Conservation (phyloP, 2,888 invertebrate species). For the Boloria selene region DNA sequence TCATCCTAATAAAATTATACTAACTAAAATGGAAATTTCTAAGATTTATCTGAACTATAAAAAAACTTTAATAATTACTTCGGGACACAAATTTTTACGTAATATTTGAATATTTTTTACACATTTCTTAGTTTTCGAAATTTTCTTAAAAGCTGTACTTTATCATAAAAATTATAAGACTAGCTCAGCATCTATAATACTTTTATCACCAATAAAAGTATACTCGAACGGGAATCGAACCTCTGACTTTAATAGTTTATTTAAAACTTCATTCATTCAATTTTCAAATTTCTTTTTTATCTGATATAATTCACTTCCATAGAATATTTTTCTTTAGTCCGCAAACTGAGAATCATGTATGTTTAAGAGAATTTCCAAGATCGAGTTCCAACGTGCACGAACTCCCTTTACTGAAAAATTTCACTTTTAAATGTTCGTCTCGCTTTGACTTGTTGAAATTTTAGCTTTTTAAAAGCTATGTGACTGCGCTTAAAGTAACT, state of each 20-base stretch:
- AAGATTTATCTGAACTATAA: too few relatives aligned
- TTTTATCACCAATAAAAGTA: too few relatives aligned
- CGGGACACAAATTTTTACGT: too few relatives aligned
- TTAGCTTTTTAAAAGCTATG: constrained; percentile 29
- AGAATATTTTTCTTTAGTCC: constrained; percentile 68
- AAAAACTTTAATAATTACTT: too few relatives aligned
- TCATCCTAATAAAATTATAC: too few relatives aligned
- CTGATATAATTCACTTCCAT: constrained; percentile 42
- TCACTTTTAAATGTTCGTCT: constrained; percentile 40
- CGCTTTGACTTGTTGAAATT: constrained; percentile 36
- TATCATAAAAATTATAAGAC: too few relatives aligned
- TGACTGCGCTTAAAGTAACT: constrained; percentile 15
- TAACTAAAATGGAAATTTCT: too few relatives aligned
- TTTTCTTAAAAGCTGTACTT: too few relatives aligned
- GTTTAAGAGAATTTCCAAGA: constrained; percentile 54
- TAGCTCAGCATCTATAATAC: too few relatives aligned
- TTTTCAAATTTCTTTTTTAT: constrained; percentile 1
- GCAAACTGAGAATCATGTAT: constrained; percentile 62
- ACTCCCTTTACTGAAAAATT: constrained; percentile 39
- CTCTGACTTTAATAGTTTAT: neutral
- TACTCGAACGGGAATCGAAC: too few relatives aligned
- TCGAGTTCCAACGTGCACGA: constrained; percentile 49
- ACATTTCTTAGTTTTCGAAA: too few relatives aligned
- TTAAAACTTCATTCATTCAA: neutral
- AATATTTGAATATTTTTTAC: too few relatives aligned